Percentiles rank a stretch among this genome's conserved stretches.
phyloP scores from a whole-genome alignment of 2,113 vertebrate species.

The Cyanoramphus novaezelandiae region DNA sequence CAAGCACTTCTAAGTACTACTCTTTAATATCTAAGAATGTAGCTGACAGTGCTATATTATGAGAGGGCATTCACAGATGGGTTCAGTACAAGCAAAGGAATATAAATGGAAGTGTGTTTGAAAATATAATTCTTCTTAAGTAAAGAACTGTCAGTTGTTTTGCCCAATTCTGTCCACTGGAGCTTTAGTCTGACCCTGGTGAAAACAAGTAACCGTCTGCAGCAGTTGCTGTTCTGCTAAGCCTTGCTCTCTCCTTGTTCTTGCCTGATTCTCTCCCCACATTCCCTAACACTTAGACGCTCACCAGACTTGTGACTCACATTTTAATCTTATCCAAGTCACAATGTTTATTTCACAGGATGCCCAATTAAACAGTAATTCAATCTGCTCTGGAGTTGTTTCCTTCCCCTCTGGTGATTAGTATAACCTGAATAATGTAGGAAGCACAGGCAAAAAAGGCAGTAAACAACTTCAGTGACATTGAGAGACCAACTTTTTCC shows the following conservation, averaged over 20 bases:
- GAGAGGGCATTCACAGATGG: neutral
- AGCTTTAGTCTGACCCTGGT: neutral
- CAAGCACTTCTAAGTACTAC: neutral
- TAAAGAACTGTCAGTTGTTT: neutral
- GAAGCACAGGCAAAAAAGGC: neutral
- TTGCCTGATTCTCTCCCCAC: neutral
- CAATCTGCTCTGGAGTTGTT: slow-evolving; percentile 61
- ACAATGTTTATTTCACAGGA: slow-evolving; percentile 72
- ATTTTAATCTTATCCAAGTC: slow-evolving; percentile 59
- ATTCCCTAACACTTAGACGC: slow-evolving; percentile 33
- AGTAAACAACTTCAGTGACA: slow-evolving; percentile 27
- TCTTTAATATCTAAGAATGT: neutral
- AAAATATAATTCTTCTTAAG: neutral
- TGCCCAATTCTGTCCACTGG: neutral
- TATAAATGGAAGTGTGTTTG: neutral
- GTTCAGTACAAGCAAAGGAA: neutral
- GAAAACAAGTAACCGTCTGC: slow-evolving; percentile 18
- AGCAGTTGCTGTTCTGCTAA: neutral
- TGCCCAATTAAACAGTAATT: slow-evolving; percentile 68
- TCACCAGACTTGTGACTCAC: slow-evolving; percentile 66
- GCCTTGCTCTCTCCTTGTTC: neutral
- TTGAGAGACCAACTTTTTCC: neutral
- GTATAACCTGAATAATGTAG: slow-evolving; percentile 57
- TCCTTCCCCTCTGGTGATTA: slow-evolving; percentile 65
- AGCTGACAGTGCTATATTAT: neutral